Conservation (phyloP, 2,797 vertebrate species). For the Chromis chromis region DNA sequence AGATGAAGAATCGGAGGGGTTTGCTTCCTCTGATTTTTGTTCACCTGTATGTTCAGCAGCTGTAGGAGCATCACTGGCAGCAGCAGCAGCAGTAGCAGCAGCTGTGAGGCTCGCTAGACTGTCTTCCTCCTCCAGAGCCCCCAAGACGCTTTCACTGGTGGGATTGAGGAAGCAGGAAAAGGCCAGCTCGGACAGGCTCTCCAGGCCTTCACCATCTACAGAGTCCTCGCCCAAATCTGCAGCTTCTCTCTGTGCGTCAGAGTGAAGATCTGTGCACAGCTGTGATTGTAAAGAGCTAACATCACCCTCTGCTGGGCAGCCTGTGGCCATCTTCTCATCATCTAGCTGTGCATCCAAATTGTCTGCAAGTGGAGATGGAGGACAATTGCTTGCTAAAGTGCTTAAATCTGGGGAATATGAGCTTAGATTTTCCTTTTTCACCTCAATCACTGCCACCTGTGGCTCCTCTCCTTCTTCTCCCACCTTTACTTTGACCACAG, state of each 20-base stretch:
- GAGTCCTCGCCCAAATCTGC: slow-evolving; percentile 61
- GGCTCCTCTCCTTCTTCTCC: slow-evolving; percentile 72
- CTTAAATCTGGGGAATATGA: slow-evolving; percentile 85
- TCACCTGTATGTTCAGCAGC: slow-evolving; percentile 9
- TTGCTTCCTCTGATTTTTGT: slow-evolving; percentile 38
- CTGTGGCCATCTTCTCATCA: slow-evolving; percentile 81
- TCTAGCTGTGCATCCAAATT: slow-evolving; percentile 79
- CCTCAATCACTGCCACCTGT: slow-evolving; percentile 81
- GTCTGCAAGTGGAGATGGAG: slow-evolving; percentile 87
- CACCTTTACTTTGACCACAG: slow-evolving; percentile 77
- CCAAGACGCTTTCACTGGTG: slow-evolving; percentile 62
- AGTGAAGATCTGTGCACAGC: slow-evolving; percentile 85
- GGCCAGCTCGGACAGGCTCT: slow-evolving; percentile 76
- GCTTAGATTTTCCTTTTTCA: slow-evolving; percentile 92
- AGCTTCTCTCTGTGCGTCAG: slow-evolving; percentile 61
- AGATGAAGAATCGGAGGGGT: slow-evolving; percentile 58
- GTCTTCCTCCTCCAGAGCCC: slow-evolving; percentile 71
- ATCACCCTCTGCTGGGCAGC: slow-evolving; percentile 84
- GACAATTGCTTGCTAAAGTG: slow-evolving; percentile 86
- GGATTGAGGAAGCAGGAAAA: slow-evolving; percentile 82
- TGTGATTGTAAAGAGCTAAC: slow-evolving; percentile 88
- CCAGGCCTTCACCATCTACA: slow-evolving; percentile 64
- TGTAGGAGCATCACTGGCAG: slow-evolving; percentile 46
- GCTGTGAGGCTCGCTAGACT: slow-evolving; percentile 72
- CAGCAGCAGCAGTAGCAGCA: slow-evolving; percentile 58